These are phyloP conservation scores for Candidula unifasciata DNA, from an alignment of 2,888 invertebrate species.

Conservation along the genomic window DNA sequence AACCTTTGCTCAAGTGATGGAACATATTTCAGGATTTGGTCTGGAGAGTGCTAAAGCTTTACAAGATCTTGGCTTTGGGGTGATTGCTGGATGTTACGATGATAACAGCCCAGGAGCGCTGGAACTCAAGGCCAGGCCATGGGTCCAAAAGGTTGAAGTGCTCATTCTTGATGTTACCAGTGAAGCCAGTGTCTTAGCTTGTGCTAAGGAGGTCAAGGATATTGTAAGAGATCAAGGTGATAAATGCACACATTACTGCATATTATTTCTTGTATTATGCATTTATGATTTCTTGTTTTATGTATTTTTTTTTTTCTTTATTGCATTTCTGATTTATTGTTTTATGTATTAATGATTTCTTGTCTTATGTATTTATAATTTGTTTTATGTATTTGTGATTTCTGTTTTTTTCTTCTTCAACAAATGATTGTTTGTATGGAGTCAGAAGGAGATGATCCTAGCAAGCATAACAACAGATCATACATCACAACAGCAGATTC, in stretches of 20 bases:
- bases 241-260: background rate
- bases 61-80: slow-evolving; percentile 59
- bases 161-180: slow-evolving; percentile 61
- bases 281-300: too few species aligned
- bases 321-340: too few species aligned
- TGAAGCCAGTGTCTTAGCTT: slow-evolving; percentile 56
- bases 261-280: background rate
- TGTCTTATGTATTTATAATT: too few species aligned
- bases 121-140: slow-evolving; percentile 44
- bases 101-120: slow-evolving; percentile 58
- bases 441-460: too few species aligned
- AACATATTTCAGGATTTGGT: slow-evolving; percentile 59
- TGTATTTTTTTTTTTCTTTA: background rate
- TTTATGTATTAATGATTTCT: too few species aligned
- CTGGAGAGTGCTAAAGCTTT: slow-evolving; percentile 58
- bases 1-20: background rate
- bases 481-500: too few species aligned
- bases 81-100: slow-evolving; percentile 63
- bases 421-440: too few species aligned
- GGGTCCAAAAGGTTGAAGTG: slow-evolving; percentile 56
- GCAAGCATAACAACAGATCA: too few species aligned
- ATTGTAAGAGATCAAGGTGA: slow-evolving; percentile 53
- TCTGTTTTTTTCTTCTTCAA: too few species aligned
- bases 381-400: too few species aligned
- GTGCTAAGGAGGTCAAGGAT: slow-evolving; percentile 50